These are phyloP conservation scores for Caradrina clavipalpis DNA, from an alignment of 2,888 invertebrate species.

Conservation along the genomic window DNA sequence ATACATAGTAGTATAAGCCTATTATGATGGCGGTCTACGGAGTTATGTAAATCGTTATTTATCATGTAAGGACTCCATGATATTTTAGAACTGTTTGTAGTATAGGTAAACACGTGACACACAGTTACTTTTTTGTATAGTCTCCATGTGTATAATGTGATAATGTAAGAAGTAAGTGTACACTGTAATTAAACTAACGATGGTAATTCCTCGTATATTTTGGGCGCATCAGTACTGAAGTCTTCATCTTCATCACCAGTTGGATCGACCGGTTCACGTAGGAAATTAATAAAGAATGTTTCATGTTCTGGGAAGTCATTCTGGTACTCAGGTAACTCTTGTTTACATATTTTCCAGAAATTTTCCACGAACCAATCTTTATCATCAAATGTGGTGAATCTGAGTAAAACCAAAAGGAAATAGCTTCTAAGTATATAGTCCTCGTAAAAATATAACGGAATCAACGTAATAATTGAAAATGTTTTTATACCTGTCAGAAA, in stretches of 20 bases:
- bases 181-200: too few relatives aligned
- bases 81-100: too few relatives aligned
- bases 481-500: slow-evolving; percentile 93
- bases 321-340: slow-evolving; percentile 87
- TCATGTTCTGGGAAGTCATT: slow-evolving; percentile 90
- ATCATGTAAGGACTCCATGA: too few relatives aligned
- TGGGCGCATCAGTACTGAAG: slow-evolving; percentile 94
- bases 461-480: not conserved
- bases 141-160: too few relatives aligned
- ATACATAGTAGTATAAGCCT: too few relatives aligned
- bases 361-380: slow-evolving; percentile 94
- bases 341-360: slow-evolving; percentile 91
- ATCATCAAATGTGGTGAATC: slow-evolving; percentile 85
- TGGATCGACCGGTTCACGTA: slow-evolving; percentile 95
- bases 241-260: slow-evolving; percentile 95
- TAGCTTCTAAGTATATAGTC: not conserved
- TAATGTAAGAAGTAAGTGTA: too few relatives aligned
- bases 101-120: too few relatives aligned
- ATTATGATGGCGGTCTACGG: too few relatives aligned
- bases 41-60: too few relatives aligned
- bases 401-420: slow-evolving; percentile 54
- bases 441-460: not conserved
- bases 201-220: slow-evolving; percentile 96
- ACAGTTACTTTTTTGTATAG: too few relatives aligned
- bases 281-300: slow-evolving; percentile 95